A percentile compares a stretch with the other conserved stretches of the same genome.
Evolutionary conservation across 1,140 invertebrate species (phyloP).

Genomic region (Campoletis sonorensis): DNA sequence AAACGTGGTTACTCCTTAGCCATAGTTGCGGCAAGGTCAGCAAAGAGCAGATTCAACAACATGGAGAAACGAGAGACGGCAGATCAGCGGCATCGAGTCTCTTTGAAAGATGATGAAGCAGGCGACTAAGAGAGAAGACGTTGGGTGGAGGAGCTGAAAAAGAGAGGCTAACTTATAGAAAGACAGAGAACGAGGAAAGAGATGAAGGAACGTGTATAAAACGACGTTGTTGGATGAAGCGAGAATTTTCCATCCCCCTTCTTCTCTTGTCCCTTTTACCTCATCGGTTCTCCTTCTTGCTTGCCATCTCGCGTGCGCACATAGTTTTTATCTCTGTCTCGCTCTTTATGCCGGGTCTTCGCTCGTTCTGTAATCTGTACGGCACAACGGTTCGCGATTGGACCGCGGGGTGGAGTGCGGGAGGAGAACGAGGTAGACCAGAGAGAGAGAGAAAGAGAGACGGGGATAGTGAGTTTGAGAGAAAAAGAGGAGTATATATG

Average conservation of each 20-base stretch:
- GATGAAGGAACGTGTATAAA: background rate
- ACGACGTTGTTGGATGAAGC: constrained; percentile 18
- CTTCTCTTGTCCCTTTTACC: constrained; percentile 43
- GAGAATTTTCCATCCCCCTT: constrained; percentile 38
- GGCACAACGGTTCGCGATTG: constrained; percentile 67
- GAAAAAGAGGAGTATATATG: constrained; percentile 6
- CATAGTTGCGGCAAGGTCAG: background rate
- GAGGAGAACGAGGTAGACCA: constrained; percentile 31
- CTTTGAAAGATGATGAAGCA: constrained; percentile 7
- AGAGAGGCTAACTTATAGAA: background rate
- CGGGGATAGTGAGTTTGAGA: constrained; percentile 7
- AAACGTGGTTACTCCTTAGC: background rate
- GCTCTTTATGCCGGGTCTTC: constrained; percentile 53
- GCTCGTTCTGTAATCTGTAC: constrained; percentile 71
- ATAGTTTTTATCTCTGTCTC: constrained; percentile 47
- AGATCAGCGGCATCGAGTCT: constrained; percentile 12
- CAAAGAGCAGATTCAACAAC: background rate
- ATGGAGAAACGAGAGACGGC: background rate
- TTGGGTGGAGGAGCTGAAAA: background rate
- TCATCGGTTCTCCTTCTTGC: constrained; percentile 41
- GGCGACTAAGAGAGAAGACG: background rate
- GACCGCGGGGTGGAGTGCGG: constrained; percentile 62
- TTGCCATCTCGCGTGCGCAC: constrained; percentile 20
- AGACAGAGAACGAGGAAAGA: background rate
- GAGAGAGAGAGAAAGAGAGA: constrained; percentile 36